These are phyloP conservation scores for rabbit (Oryctolagus cuniculus) DNA, from an alignment of 2,113 vertebrate genomes.

Conservation along the genomic window mOryCun1.1 NC_091453.1:106101501-106102000, in stretches of 20 bases:
- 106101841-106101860: conserved; percentile 54
- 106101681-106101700: neutral
- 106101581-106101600: neutral
- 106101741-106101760: neutral
- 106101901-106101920: conserved; percentile 81
- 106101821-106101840: conserved; percentile 43
- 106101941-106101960: conserved; percentile 89
- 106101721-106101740: neutral
- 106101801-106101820: conserved; percentile 37
- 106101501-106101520: neutral
- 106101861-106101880: conserved; percentile 50
- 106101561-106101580: neutral
- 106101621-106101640: neutral
- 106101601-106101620: conserved; percentile 46
- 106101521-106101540: neutral
- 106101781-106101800: neutral
- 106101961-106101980: conserved; percentile 89
- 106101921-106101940: conserved; percentile 85
- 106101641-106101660: neutral
- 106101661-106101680: neutral
- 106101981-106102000: conserved; percentile 88
- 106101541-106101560: conserved; percentile 10
- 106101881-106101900: conserved; percentile 56
- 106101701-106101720: neutral
- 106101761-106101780: neutral